Conservation (phyloP, 2,113 vertebrate species). For the Scomber japonicus region DNA sequence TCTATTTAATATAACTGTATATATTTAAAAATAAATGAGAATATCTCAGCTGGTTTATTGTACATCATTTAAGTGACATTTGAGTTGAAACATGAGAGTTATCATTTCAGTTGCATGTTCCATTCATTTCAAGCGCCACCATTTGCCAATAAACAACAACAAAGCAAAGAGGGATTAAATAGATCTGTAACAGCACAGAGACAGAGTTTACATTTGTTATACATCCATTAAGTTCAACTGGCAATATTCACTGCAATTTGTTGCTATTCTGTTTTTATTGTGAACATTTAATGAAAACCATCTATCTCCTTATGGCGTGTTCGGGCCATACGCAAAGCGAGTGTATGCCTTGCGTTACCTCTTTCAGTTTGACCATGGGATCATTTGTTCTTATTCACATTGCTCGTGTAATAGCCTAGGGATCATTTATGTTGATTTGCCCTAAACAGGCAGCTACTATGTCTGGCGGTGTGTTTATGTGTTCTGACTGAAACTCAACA, state of each 20-base stretch:
- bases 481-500: too few relatives aligned
- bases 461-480: too few relatives aligned
- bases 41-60: not conserved
- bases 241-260: constrained; percentile 50
- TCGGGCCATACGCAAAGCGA: too few relatives aligned
- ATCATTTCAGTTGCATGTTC: not conserved
- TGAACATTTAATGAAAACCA: constrained; percentile 74
- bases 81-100: not conserved
- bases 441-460: too few relatives aligned
- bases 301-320: constrained; percentile 45
- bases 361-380: too few relatives aligned
- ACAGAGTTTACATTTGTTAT: constrained; percentile 39
- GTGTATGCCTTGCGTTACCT: too few relatives aligned
- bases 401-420: too few relatives aligned
- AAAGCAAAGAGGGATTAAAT: constrained; percentile 8
- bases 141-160: constrained; percentile 18
- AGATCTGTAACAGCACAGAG: constrained; percentile 14
- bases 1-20: not conserved
- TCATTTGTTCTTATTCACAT: too few relatives aligned
- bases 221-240: constrained; percentile 59
- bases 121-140: not conserved
- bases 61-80: not conserved
- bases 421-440: too few relatives aligned
- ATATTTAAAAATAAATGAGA: not conserved
- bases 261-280: constrained; percentile 56